These are phyloP conservation scores for Takifugu rubripes DNA, from an alignment of 2,797 vertebrate species.

Conservation along the genomic window DNA sequence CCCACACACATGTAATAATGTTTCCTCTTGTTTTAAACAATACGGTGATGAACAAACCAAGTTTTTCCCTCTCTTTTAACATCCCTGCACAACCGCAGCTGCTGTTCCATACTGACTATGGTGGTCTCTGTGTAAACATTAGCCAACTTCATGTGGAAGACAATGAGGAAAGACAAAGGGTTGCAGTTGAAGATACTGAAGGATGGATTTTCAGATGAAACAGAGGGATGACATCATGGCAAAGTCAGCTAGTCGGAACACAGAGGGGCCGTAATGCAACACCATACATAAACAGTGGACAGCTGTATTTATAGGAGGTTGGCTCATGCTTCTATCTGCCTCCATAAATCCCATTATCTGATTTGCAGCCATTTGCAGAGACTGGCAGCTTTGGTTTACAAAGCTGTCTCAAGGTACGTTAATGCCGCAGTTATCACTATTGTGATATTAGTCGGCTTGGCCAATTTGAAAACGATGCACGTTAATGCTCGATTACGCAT, in stretches of 20 bases:
- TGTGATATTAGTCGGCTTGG: constrained; percentile 33
- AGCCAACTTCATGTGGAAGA: constrained; percentile 66
- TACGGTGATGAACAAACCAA: constrained; percentile 46
- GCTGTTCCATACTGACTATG: constrained; percentile 55
- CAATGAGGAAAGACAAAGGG: constrained; percentile 69
- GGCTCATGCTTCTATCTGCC: constrained; percentile 66
- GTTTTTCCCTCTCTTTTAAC: constrained; percentile 34
- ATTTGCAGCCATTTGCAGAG: constrained; percentile 52
- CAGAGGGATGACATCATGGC: constrained; percentile 74
- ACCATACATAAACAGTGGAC: constrained; percentile 75
- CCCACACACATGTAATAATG: constrained; percentile 14
- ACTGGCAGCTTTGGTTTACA: constrained; percentile 44
- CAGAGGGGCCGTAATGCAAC: constrained; percentile 69
- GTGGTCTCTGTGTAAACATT: constrained; percentile 71
- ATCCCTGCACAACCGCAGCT: constrained; percentile 52
- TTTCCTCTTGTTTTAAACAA: constrained; percentile 55
- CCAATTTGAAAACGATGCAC: constrained; percentile 21
- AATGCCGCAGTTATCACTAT: constrained; percentile 27
- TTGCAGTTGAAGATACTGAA: constrained; percentile 60
- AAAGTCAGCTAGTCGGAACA: constrained; percentile 70
- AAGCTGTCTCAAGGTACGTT: constrained; percentile 32
- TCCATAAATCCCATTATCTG: constrained; percentile 75
- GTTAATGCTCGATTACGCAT: constrained; percentile 40
- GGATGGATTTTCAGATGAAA: constrained; percentile 70
- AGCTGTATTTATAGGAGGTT: constrained; percentile 79